Evolutionary conservation across 1,140 invertebrate genomes (phyloP).

Genomic region (Bemisia tabaci): DNA sequence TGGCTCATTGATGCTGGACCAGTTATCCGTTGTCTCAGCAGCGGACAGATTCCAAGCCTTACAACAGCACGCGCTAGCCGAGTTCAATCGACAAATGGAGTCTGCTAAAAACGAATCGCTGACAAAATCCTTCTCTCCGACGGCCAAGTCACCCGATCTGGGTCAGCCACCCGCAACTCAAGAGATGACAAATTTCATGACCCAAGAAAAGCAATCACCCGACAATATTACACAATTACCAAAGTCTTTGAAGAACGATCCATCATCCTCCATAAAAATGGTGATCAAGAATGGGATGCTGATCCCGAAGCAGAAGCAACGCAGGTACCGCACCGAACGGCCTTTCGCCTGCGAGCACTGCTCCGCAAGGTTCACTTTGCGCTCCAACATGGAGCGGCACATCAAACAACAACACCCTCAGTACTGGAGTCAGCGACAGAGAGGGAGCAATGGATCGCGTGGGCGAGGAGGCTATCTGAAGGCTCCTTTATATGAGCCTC

Average conservation of each 20-base stretch:
- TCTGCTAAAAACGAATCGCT: slow-evolving; percentile 11
- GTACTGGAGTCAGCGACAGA: slow-evolving; percentile 62
- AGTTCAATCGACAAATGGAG: slow-evolving; percentile 17
- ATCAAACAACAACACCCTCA: slow-evolving; percentile 88
- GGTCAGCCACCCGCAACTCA: neutral
- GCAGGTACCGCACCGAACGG: slow-evolving; percentile 77
- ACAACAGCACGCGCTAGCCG: slow-evolving; percentile 20
- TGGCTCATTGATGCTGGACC: slow-evolving; percentile 36
- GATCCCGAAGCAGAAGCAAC: slow-evolving; percentile 80
- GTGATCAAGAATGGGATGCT: slow-evolving; percentile 77
- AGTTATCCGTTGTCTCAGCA: slow-evolving; percentile 24
- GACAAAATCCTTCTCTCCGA: neutral
- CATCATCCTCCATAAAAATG: slow-evolving; percentile 54
- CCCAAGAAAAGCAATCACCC: neutral
- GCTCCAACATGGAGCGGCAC: slow-evolving; percentile 86
- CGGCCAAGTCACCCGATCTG: neutral
- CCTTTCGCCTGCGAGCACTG: slow-evolving; percentile 82
- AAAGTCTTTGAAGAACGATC: slow-evolving; percentile 6
- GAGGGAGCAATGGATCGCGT: slow-evolving; percentile 8
- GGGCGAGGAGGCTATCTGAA: neutral
- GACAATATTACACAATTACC: neutral
- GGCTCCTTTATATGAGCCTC: neutral
- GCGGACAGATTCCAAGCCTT: slow-evolving; percentile 23
- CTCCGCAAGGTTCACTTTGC: slow-evolving; percentile 70
- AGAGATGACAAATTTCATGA: neutral